A percentile compares a stretch with the other conserved stretches of the same genome.
These are phyloP conservation scores for Brachionus calyciflorus DNA, from an alignment of 1,140 invertebrate genomes.

Conservation along the genomic window DNA sequence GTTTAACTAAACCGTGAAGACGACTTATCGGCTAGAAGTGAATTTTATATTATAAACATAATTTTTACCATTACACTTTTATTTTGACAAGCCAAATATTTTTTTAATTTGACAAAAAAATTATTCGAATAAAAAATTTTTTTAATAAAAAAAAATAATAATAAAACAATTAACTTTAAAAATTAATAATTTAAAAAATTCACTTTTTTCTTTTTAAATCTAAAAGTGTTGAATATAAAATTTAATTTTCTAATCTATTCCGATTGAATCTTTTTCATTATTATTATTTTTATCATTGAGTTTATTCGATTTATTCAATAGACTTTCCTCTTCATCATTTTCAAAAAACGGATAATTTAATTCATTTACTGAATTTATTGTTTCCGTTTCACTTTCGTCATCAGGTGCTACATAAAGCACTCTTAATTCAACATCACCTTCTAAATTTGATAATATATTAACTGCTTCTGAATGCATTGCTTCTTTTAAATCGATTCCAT, in stretches of 20 bases:
- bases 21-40: no score
- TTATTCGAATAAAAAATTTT: no score
- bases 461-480: conserved; percentile 72
- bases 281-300: neutral
- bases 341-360: conserved; percentile 33
- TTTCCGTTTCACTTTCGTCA: conserved; percentile 65
- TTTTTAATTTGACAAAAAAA: no score
- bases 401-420: conserved; percentile 71
- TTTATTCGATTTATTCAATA: neutral
- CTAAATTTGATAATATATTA: conserved; percentile 65
- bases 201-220: neutral
- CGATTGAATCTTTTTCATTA: conserved; percentile 3
- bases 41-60: no score
- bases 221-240: no score
- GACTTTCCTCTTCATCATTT: neutral
- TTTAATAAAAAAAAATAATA: no score
- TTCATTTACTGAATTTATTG: conserved; percentile 51
- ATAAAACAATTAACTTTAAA: no score
- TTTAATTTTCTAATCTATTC: no score
- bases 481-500: conserved; percentile 71
- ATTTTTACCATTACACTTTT: no score
- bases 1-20: no score
- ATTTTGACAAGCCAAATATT: no score
- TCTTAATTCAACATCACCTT: conserved; percentile 70
- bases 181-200: neutral